phyloP scores from a whole-genome alignment of 2,888 invertebrate genomes.

The Drosophila percnosoma region DNA sequence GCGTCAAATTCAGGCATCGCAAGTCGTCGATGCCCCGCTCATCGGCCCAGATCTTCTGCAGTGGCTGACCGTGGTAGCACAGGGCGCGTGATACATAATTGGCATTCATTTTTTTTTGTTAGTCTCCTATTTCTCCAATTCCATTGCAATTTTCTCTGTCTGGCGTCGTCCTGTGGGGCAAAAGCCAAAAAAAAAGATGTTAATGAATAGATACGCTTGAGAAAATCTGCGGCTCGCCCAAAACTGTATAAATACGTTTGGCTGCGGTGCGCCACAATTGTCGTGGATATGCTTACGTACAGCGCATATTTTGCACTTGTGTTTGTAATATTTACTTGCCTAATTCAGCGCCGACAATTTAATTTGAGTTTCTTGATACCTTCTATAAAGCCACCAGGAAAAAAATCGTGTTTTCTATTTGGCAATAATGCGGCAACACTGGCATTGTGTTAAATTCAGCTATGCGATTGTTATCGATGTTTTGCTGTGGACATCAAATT shows the following conservation, averaged over 20 bases:
- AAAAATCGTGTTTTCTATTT: constrained; percentile 43
- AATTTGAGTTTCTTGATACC: constrained; percentile 25
- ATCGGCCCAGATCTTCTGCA: constrained; percentile 94
- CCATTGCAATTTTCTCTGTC: constrained; percentile 38
- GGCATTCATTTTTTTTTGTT: constrained; percentile 69
- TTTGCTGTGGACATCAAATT: background rate
- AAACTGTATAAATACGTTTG: constrained; percentile 9
- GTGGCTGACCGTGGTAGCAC: constrained; percentile 94
- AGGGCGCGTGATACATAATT: constrained; percentile 88
- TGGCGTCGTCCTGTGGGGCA: constrained; percentile 21
- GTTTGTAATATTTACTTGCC: constrained; percentile 35
- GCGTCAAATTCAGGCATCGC: constrained; percentile 86
- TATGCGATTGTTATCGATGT: constrained; percentile 37
- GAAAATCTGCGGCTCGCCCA: constrained; percentile 14
- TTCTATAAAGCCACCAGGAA: constrained; percentile 32
- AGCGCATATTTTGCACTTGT: background rate
- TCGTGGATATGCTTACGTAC: background rate
- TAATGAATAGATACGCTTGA: constrained; percentile 24
- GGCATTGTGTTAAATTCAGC: background rate
- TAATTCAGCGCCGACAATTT: constrained; percentile 8
- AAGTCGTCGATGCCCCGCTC: constrained; percentile 92
- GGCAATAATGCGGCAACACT: constrained; percentile 36
- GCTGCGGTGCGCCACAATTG: background rate
- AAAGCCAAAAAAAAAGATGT: constrained; percentile 2
- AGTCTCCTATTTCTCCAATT: constrained; percentile 1